Percentiles rank a stretch among this genome's conserved stretches.
These are phyloP conservation scores for Aphidius gifuensis DNA, from an alignment of 1,140 invertebrate species.

Conservation along the genomic window DNA sequence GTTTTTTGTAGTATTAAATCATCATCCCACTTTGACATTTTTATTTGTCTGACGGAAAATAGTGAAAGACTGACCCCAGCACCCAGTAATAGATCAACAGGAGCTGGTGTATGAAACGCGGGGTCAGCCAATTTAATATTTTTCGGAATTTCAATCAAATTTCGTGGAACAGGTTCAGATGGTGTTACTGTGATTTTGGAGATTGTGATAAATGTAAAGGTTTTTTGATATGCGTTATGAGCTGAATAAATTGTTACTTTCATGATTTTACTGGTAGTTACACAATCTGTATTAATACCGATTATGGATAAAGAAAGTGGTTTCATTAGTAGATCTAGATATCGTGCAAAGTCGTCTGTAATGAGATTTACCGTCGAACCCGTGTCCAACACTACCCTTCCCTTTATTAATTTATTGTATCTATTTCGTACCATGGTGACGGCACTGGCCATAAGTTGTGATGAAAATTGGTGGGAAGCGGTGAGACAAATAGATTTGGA, in stretches of 20 bases:
- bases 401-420: too few species aligned
- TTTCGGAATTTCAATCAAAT: slow-evolving; percentile 14
- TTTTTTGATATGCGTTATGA: slow-evolving; percentile 11
- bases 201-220: slow-evolving; percentile 21
- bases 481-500: too few species aligned
- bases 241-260: slow-evolving; percentile 6
- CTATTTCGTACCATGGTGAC: too few species aligned
- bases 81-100: slow-evolving; percentile 34
- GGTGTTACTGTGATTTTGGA: slow-evolving; percentile 13
- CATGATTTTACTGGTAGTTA: slow-evolving; percentile 4
- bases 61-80: slow-evolving; percentile 33
- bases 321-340: slow-evolving; percentile 1
- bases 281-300: background rate
- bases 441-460: too few species aligned
- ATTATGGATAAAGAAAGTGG: slow-evolving; percentile 1
- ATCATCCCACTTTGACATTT: slow-evolving; percentile 18
- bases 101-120: slow-evolving; percentile 28
- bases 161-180: slow-evolving; percentile 2
- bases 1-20: slow-evolving; percentile 34
- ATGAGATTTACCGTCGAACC: slow-evolving; percentile 20
- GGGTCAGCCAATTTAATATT: slow-evolving; percentile 32
- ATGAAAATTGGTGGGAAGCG: too few species aligned
- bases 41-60: slow-evolving; percentile 32
- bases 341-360: slow-evolving; percentile 10
- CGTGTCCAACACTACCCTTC: slow-evolving; percentile 19